Evolutionary conservation across 1,140 invertebrate genomes (phyloP).

Genomic region (Drosophila bifasciata): DNA sequence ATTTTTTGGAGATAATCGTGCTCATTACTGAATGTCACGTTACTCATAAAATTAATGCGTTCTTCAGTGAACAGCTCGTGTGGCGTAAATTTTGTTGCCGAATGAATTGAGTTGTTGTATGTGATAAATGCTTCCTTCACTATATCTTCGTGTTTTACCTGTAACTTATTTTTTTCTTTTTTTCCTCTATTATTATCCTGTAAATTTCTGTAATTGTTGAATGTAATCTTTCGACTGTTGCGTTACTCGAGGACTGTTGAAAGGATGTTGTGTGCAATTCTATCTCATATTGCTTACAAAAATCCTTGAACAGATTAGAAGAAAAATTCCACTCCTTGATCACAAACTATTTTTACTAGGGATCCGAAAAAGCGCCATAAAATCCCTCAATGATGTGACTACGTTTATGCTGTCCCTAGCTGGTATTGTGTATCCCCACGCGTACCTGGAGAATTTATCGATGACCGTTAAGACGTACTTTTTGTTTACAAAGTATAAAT

Average conservation of each 20-base stretch:
- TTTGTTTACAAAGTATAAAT: conserved; percentile 54
- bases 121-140: too few species aligned
- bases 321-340: not conserved
- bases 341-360: not conserved
- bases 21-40: not conserved
- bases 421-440: conserved; percentile 55
- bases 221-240: not conserved
- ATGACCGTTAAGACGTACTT: conserved; percentile 61
- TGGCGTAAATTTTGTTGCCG: too few species aligned
- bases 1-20: conserved; percentile 12
- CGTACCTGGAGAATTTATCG: conserved; percentile 69
- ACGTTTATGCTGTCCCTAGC: conserved; percentile 27
- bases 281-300: not conserved
- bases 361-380: conserved; percentile 7
- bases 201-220: conserved; percentile 1
- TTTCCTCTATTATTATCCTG: not conserved
- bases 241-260: not conserved
- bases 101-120: too few species aligned
- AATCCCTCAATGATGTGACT: conserved; percentile 45
- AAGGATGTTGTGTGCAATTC: not conserved
- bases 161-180: too few species aligned
- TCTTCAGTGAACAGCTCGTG: too few species aligned
- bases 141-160: too few species aligned
- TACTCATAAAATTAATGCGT: not conserved
- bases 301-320: not conserved